Conservation (phyloP, 1,140 invertebrate species). For the Zophobas atratus region DNA sequence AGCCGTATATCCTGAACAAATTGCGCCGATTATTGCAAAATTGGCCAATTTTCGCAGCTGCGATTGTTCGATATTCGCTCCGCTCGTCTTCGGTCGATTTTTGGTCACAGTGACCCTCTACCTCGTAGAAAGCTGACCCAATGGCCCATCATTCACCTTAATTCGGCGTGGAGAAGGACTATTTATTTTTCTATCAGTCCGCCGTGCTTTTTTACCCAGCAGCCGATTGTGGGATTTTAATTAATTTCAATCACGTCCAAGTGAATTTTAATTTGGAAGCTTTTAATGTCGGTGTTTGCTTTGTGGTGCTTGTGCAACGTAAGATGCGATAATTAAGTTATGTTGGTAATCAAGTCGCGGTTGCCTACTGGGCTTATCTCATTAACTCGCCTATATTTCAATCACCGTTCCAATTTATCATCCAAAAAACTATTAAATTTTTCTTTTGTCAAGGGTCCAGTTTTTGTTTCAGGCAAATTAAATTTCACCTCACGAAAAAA, state of each 20-base stretch:
- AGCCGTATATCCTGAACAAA: neutral
- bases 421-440: slow-evolving; percentile 28
- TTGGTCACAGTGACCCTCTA: neutral
- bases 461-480: slow-evolving; percentile 39
- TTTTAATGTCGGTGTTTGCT: slow-evolving; percentile 35
- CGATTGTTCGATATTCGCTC: neutral
- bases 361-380: slow-evolving; percentile 50
- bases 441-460: slow-evolving; percentile 22
- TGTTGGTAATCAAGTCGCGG: slow-evolving; percentile 34
- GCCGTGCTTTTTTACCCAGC: neutral
- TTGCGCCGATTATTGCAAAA: neutral
- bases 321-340: slow-evolving; percentile 50
- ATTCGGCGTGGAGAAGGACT: neutral
- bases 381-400: slow-evolving; percentile 51
- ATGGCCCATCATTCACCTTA: neutral
- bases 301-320: slow-evolving; percentile 42
- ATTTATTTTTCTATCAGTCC: neutral
- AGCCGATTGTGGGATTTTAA: slow-evolving; percentile 16
- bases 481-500: slow-evolving; percentile 32
- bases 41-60: slow-evolving; percentile 14
- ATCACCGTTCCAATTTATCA: slow-evolving; percentile 49
- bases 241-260: slow-evolving; percentile 30
- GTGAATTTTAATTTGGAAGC: slow-evolving; percentile 29
- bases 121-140: neutral
- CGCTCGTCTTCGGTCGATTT: neutral